Evolutionary conservation across 2,888 invertebrate genomes (phyloP).

Genomic region (Aleiodes testaceus): DNA sequence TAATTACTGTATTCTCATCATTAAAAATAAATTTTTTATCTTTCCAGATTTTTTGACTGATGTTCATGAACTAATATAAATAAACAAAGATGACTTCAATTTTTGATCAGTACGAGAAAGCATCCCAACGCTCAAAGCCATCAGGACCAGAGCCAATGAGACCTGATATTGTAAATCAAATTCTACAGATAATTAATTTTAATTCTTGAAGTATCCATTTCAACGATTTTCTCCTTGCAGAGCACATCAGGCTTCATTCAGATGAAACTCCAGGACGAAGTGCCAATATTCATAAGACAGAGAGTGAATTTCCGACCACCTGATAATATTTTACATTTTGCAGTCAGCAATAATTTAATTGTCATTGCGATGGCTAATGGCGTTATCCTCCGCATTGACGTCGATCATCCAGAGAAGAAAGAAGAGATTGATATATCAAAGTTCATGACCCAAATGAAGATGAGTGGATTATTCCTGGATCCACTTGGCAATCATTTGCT

Average conservation of each 20-base stretch:
- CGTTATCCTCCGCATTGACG: conserved; percentile 85
- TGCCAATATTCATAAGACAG: conserved; percentile 90
- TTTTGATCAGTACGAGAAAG: conserved; percentile 88
- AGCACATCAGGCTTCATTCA: conserved; percentile 76
- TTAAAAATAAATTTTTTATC: not conserved
- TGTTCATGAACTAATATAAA: conserved; percentile 7
- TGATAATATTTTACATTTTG: conserved; percentile 85
- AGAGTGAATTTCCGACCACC: conserved; percentile 87
- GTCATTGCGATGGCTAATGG: conserved; percentile 90
- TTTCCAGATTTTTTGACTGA: not conserved
- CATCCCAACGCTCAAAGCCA: conserved; percentile 77
- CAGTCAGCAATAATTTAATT: conserved; percentile 87
- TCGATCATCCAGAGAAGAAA: conserved; percentile 84
- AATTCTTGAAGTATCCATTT: conserved; percentile 28
- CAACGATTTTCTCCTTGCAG: conserved; percentile 57
- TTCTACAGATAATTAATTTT: not conserved
- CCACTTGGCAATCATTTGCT: conserved; percentile 90
- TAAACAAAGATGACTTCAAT: conserved; percentile 82
- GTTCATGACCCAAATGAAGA: conserved; percentile 76
- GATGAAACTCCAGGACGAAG: conserved; percentile 81
- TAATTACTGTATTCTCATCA: not conserved
- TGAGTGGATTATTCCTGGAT: conserved; percentile 85
- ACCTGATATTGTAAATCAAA: conserved; percentile 74
- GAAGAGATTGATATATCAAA: conserved; percentile 86
- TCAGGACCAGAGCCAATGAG: conserved; percentile 67